Evolutionary conservation across 2,888 invertebrate species (phyloP).

Genomic region (Netelia virgata): DNA sequence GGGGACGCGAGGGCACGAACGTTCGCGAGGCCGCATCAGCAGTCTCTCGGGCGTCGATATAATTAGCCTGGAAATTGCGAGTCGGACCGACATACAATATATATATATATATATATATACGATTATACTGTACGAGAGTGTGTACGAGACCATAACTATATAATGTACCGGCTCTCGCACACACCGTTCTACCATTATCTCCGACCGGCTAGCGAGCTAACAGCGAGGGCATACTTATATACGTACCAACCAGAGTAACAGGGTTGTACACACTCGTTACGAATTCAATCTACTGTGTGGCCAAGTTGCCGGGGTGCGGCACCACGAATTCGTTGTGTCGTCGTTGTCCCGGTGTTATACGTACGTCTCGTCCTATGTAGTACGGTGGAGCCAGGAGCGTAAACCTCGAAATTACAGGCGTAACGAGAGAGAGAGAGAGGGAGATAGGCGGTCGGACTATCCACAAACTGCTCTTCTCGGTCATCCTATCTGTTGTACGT

Average conservation of each 20-base stretch:
- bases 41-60: conserved; percentile 72
- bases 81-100: conserved; percentile 38
- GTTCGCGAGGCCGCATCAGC: conserved; percentile 65
- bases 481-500: background rate
- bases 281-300: conserved; percentile 65
- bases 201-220: conserved; percentile 28
- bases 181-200: conserved; percentile 63
- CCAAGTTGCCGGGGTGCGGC: conserved; percentile 57
- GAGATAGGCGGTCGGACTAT: conserved; percentile 5
- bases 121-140: conserved; percentile 29
- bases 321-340: conserved; percentile 56
- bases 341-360: conserved; percentile 8
- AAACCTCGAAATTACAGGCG: conserved; percentile 55
- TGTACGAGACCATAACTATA: conserved; percentile 42
- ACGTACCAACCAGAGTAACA: background rate
- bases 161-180: conserved; percentile 39
- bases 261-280: conserved; percentile 54
- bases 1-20: conserved; percentile 48
- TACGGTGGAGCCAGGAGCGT: conserved; percentile 12
- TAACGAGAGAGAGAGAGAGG: conserved; percentile 40
- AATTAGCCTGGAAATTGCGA: conserved; percentile 70
- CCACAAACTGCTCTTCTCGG: conserved; percentile 6
- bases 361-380: background rate
- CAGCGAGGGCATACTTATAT: conserved; percentile 12
- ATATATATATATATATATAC: conserved; percentile 21